These are phyloP conservation scores for Caradrina kadenii DNA, from an alignment of 2,888 invertebrate genomes.

Conservation along the genomic window DNA sequence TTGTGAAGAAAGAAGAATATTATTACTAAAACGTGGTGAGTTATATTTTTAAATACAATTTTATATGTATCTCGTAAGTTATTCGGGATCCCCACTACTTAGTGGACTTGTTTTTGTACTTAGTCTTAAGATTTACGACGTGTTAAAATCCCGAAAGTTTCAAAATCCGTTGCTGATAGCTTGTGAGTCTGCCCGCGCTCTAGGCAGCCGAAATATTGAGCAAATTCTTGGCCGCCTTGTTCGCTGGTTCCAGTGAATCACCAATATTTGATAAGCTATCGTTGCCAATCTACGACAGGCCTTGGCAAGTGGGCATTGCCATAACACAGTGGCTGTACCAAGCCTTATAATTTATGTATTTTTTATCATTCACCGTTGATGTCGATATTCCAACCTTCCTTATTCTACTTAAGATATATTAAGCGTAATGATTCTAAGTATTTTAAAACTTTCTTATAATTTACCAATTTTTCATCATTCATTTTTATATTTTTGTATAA, in stretches of 20 bases:
- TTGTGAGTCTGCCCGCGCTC: not conserved
- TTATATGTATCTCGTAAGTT: not conserved
- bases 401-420: slow-evolving; percentile 41
- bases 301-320: not conserved
- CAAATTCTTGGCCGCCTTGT: not conserved
- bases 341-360: not conserved
- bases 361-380: slow-evolving; percentile 25
- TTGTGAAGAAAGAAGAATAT: slow-evolving; percentile 80
- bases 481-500: slow-evolving; percentile 19
- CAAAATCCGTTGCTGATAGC: not conserved
- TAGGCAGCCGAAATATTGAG: not conserved
- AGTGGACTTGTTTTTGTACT: no score
- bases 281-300: no score
- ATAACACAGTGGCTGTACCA: not conserved
- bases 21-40: slow-evolving; percentile 75
- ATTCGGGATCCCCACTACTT: not conserved
- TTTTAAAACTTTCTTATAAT: slow-evolving; percentile 46
- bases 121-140: no score
- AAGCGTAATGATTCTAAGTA: slow-evolving; percentile 48
- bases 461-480: slow-evolving; percentile 23
- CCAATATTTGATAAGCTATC: not conserved
- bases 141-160: no score
- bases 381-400: slow-evolving; percentile 25
- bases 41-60: slow-evolving; percentile 72
- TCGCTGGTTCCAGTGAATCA: not conserved